Evolutionary conservation across 2,888 invertebrate species (phyloP).

Genomic region (Zelleria hepariella): DNA sequence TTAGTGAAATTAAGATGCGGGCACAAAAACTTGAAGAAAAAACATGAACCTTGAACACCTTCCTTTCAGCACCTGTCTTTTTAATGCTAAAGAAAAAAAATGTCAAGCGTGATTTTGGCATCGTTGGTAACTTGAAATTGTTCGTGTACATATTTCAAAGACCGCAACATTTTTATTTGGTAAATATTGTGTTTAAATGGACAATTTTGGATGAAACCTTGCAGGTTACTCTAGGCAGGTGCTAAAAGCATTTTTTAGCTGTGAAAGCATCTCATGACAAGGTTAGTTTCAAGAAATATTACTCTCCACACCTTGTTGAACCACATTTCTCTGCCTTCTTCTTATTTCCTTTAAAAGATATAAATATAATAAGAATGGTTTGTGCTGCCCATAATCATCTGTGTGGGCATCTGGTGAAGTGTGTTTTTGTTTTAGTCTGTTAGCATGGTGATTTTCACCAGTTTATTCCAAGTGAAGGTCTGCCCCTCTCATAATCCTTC

Average conservation of each 20-base stretch:
- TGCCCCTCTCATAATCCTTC: too few species aligned
- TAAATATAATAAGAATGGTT: not conserved
- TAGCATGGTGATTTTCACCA: too few species aligned
- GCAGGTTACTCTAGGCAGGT: not conserved
- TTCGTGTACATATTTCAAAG: not conserved
- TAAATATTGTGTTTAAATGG: not conserved
- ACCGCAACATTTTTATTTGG: not conserved
- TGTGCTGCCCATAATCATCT: not conserved
- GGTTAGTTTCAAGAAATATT: not conserved
- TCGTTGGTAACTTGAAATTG: not conserved
- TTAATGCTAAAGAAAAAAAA: not conserved
- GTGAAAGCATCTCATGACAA: not conserved
- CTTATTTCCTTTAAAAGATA: not conserved
- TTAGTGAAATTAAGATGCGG: not conserved
- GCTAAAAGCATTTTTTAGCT: not conserved
- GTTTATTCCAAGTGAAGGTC: too few species aligned
- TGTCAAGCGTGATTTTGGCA: not conserved
- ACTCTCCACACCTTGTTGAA: not conserved
- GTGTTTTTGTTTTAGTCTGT: too few species aligned
- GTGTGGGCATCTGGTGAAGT: not conserved
- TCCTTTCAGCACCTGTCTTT: not conserved
- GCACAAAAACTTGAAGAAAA: not conserved
- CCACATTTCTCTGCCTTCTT: not conserved
- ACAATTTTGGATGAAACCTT: not conserved
- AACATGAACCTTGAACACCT: not conserved